A percentile compares a stretch with the other conserved stretches of the same genome.
Evolutionary conservation across 1,140 invertebrate species (phyloP).

Genomic region (Cotesia vestalis): DNA sequence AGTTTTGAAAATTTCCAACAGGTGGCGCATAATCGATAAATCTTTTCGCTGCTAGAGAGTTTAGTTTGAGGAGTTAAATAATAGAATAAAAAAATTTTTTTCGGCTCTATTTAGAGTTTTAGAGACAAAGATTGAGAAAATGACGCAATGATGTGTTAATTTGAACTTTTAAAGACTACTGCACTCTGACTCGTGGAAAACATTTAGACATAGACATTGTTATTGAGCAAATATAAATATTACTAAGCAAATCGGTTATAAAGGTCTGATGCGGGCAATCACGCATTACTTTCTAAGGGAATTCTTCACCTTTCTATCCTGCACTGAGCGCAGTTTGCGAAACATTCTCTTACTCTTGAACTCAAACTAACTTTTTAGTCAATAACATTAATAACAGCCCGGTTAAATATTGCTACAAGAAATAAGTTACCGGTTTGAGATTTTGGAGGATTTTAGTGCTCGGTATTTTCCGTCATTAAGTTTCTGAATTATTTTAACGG

Average conservation of each 20-base stretch:
- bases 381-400: background rate
- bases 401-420: too few species aligned
- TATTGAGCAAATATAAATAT: background rate
- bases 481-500: too few species aligned
- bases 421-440: too few species aligned
- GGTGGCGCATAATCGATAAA: too few species aligned
- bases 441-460: too few species aligned
- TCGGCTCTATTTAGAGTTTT: too few species aligned
- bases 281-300: background rate
- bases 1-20: too few species aligned
- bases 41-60: too few species aligned
- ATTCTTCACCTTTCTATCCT: conserved; percentile 18
- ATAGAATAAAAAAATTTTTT: too few species aligned
- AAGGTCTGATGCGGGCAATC: background rate
- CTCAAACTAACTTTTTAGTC: background rate
- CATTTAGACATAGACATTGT: background rate
- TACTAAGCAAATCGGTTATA: background rate
- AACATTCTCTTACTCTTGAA: conserved; percentile 1
- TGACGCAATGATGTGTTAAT: conserved; percentile 8
- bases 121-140: conserved; percentile 39
- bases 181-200: background rate
- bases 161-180: background rate
- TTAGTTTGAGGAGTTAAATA: too few species aligned
- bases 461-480: too few species aligned
- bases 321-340: background rate